Conservation (phyloP, 2,113 vertebrate genomes). For the Aphyosemion australe region DNA sequence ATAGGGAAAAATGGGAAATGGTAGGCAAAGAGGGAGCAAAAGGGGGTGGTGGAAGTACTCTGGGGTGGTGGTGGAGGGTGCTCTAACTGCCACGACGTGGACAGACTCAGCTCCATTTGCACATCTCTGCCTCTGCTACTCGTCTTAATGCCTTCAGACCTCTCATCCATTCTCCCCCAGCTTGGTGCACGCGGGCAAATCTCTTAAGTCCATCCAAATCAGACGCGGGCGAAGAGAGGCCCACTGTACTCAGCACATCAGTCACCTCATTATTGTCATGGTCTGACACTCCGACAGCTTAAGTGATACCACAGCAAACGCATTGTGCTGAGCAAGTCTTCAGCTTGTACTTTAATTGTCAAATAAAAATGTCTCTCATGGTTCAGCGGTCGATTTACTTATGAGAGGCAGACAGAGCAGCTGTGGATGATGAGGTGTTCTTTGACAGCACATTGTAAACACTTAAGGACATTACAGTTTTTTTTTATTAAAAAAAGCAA, state of each 20-base stretch:
- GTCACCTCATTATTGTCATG: slow-evolving; percentile 50
- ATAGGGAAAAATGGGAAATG: slow-evolving; percentile 50
- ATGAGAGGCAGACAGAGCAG: neutral
- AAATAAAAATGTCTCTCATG: slow-evolving; percentile 13
- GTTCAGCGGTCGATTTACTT: neutral
- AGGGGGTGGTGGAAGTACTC: too few relatives aligned
- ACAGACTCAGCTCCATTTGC: slow-evolving; percentile 62
- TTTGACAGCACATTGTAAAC: slow-evolving; percentile 5
- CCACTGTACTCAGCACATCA: slow-evolving; percentile 60
- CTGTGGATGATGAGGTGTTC: neutral
- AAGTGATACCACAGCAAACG: slow-evolving; percentile 31
- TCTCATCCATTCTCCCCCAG: slow-evolving; percentile 33
- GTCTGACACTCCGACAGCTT: slow-evolving; percentile 46
- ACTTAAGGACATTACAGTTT: neutral
- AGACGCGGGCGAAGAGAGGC: slow-evolving; percentile 37
- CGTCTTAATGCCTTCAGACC: slow-evolving; percentile 49
- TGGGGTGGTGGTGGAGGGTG: slow-evolving; percentile 6
- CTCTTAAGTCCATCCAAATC: slow-evolving; percentile 43
- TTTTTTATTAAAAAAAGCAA: neutral
- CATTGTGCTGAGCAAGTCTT: slow-evolving; percentile 34
- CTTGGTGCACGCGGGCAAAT: too few relatives aligned
- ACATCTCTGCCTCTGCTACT: slow-evolving; percentile 42
- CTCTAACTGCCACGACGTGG: slow-evolving; percentile 46
- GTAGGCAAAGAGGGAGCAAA: slow-evolving; percentile 24
- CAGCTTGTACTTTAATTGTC: slow-evolving; percentile 18